phyloP scores from a whole-genome alignment of 2,113 vertebrate species.

The Dipodomys merriami region DNA sequence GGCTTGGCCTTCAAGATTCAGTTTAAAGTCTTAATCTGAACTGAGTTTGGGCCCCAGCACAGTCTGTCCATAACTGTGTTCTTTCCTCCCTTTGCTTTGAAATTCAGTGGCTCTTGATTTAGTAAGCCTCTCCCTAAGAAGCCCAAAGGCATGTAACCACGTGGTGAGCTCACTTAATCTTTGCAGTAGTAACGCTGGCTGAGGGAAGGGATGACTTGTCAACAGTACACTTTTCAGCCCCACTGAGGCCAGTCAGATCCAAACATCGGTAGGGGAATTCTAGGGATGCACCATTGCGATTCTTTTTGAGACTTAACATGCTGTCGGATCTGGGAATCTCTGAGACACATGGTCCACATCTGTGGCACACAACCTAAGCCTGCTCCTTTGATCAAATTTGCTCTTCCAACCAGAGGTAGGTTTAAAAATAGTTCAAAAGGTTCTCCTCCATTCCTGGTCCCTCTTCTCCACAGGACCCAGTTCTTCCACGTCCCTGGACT shows the following conservation, averaged over 20 bases:
- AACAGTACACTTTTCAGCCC: background rate
- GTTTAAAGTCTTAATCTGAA: background rate
- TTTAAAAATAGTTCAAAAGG: background rate
- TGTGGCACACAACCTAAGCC: background rate
- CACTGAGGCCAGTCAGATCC: background rate
- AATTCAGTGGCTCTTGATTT: conserved; percentile 41
- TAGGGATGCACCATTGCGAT: background rate
- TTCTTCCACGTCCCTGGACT: background rate
- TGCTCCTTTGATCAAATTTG: background rate
- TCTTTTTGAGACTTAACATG: background rate
- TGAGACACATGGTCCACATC: background rate
- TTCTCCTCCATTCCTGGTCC: background rate
- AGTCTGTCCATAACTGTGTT: background rate
- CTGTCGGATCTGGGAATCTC: background rate
- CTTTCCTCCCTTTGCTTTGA: background rate
- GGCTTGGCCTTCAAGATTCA: conserved; percentile 20
- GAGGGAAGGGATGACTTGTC: background rate
- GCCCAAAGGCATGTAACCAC: background rate
- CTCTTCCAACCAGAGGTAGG: background rate
- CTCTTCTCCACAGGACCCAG: background rate
- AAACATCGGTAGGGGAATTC: background rate
- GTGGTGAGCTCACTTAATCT: conserved; percentile 43
- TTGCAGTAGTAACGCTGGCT: background rate
- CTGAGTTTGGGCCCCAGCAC: background rate
- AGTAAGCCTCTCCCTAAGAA: conserved; percentile 27